These are phyloP conservation scores for Proterorhinus semilunaris DNA, from an alignment of 2,113 vertebrate species.

Conservation along the genomic window DNA sequence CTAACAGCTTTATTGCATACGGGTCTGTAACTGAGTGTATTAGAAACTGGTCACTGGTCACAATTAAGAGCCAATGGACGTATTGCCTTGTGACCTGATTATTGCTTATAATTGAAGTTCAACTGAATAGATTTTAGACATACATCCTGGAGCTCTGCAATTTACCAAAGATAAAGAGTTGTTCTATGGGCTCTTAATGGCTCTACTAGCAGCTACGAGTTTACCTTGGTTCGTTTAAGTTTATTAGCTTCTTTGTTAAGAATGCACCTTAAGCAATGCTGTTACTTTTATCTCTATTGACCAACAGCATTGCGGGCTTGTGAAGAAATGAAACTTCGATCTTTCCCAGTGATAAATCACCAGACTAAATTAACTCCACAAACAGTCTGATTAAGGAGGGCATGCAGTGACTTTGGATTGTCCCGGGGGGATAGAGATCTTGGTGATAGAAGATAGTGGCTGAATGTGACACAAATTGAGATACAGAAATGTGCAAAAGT, in stretches of 20 bases:
- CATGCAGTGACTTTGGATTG: slow-evolving; percentile 4
- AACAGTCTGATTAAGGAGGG: slow-evolving; percentile 18
- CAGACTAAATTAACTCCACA: slow-evolving; percentile 41
- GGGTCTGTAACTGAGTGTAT: no score
- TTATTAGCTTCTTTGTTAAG: slow-evolving; percentile 1
- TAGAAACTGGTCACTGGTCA: no score
- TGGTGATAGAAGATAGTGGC: neutral
- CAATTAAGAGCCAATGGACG: no score
- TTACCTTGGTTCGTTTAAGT: neutral
- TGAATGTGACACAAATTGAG: neutral
- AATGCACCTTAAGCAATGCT: slow-evolving; percentile 4
- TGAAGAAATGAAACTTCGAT: slow-evolving; percentile 38
- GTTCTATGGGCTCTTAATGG: neutral
- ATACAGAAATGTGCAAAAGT: neutral
- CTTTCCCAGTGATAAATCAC: slow-evolving; percentile 25
- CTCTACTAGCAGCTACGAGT: neutral
- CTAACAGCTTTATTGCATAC: no score
- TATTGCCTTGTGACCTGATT: neutral
- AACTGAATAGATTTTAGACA: neutral
- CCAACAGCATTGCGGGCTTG: slow-evolving; percentile 1
- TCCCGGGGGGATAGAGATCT: neutral
- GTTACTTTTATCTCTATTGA: slow-evolving; percentile 26
- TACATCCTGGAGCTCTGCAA: neutral
- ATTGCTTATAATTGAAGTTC: no score
- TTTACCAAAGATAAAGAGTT: neutral